A percentile compares a stretch with the other conserved stretches of the same genome.
phyloP scores from a whole-genome alignment of 2,113 vertebrate genomes.

The Nothoprocta perdicaria region DNA sequence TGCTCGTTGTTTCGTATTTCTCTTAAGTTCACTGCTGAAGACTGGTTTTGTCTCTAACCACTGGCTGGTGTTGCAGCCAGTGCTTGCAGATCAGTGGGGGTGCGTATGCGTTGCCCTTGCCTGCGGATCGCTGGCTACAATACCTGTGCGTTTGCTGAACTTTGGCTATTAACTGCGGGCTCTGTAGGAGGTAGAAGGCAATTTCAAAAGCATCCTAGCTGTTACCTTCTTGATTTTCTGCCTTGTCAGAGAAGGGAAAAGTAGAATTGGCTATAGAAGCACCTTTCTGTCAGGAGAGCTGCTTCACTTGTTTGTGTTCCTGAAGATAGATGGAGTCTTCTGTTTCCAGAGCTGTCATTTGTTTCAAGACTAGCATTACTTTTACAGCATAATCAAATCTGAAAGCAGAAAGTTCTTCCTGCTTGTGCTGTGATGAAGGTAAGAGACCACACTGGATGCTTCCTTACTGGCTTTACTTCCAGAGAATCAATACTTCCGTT shows the following conservation, averaged over 20 bases:
- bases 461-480: background rate
- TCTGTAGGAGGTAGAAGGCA: background rate
- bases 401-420: constrained; percentile 33
- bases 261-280: background rate
- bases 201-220: background rate
- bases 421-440: background rate
- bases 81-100: fast-evolving
- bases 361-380: background rate
- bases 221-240: background rate
- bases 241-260: background rate
- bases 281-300: background rate
- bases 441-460: background rate
- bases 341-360: background rate
- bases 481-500: background rate
- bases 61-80: background rate
- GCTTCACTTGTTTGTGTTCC: background rate
- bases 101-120: background rate
- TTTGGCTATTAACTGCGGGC: background rate
- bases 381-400: background rate
- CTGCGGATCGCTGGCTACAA: background rate
- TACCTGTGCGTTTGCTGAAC: fast-evolving
- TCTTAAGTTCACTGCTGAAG: background rate
- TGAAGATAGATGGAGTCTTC: background rate
- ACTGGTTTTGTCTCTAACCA: background rate
- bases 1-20: background rate